Evolutionary conservation across 1,140 invertebrate genomes (phyloP).

Genomic region (Lamellibrachia luymesi): DNA sequence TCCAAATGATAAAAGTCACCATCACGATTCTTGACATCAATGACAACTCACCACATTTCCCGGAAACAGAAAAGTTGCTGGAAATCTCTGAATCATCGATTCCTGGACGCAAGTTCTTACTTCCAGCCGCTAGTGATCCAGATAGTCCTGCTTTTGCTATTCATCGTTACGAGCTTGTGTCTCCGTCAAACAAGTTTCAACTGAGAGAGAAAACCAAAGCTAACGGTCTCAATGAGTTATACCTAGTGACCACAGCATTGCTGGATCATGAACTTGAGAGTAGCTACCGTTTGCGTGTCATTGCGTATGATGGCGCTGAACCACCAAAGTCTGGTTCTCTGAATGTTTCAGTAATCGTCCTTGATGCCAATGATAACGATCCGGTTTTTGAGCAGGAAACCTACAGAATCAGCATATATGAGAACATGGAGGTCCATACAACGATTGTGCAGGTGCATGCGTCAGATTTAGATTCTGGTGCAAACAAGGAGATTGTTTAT

Average conservation of each 20-base stretch:
- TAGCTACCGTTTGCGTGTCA: not conserved
- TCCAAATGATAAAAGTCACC: slow-evolving; percentile 23
- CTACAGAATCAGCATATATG: slow-evolving; percentile 23
- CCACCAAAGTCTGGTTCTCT: slow-evolving; percentile 16
- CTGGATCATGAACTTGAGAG: slow-evolving; percentile 3
- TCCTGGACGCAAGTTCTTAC: not conserved
- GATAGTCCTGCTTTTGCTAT: slow-evolving; percentile 3
- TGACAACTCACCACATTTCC: slow-evolving; percentile 23
- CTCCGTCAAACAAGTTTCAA: slow-evolving; percentile 9
- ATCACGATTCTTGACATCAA: slow-evolving; percentile 25
- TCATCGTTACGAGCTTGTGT: slow-evolving; percentile 15
- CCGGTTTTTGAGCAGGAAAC: slow-evolving; percentile 21
- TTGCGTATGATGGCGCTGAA: slow-evolving; percentile 12
- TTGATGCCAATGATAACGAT: slow-evolving; percentile 28
- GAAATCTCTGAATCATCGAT: slow-evolving; percentile 17
- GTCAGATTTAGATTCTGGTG: slow-evolving; percentile 21
- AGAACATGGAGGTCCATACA: slow-evolving; percentile 2
- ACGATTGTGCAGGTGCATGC: slow-evolving; percentile 15
- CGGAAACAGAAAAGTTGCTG: not conserved
- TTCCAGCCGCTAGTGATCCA: slow-evolving; percentile 16
- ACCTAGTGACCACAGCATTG: not conserved
- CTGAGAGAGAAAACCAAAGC: not conserved
- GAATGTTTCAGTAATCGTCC: slow-evolving; percentile 16
- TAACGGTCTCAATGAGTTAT: slow-evolving; percentile 12
- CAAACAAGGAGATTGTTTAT: slow-evolving; percentile 27